Conservation (phyloP, 2,113 vertebrate genomes). For the Calcarius ornatus region DNA sequence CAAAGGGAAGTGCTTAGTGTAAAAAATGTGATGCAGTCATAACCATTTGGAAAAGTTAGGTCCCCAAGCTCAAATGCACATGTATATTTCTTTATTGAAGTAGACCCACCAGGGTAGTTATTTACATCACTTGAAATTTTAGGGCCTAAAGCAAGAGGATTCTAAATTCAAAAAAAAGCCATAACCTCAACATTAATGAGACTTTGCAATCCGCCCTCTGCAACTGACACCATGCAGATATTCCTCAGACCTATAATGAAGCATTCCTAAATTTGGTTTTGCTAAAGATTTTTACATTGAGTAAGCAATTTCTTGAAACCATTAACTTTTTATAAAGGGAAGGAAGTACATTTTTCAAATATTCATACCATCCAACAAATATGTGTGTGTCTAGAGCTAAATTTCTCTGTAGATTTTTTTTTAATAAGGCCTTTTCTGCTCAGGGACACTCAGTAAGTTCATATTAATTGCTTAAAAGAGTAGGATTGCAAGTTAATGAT, state of each 20-base stretch:
- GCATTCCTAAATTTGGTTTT: not conserved
- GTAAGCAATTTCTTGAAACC: slow-evolving; percentile 13
- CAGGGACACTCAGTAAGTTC: not conserved
- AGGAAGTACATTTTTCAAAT: not conserved
- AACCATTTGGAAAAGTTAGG: not conserved
- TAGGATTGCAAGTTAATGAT: not conserved
- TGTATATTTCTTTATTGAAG: not conserved
- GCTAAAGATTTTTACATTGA: slow-evolving; percentile 3
- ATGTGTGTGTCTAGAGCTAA: not conserved
- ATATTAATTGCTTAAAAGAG: not conserved
- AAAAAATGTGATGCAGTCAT: not conserved
- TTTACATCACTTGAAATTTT: not conserved
- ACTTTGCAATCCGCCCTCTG: not conserved
- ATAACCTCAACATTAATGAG: not conserved
- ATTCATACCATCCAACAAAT: not conserved
- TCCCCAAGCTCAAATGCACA: not conserved
- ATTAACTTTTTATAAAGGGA: slow-evolving; percentile 41
- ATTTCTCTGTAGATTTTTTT: not conserved
- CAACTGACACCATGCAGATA: not conserved
- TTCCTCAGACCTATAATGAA: not conserved
- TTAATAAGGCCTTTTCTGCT: not conserved
- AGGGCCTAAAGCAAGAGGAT: not conserved
- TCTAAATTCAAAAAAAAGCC: not conserved
- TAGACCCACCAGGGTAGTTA: not conserved
- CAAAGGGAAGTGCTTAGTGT: not conserved